phyloP scores from a whole-genome alignment of 2,888 invertebrate species.

The Amblyjoppa proteus region DNA sequence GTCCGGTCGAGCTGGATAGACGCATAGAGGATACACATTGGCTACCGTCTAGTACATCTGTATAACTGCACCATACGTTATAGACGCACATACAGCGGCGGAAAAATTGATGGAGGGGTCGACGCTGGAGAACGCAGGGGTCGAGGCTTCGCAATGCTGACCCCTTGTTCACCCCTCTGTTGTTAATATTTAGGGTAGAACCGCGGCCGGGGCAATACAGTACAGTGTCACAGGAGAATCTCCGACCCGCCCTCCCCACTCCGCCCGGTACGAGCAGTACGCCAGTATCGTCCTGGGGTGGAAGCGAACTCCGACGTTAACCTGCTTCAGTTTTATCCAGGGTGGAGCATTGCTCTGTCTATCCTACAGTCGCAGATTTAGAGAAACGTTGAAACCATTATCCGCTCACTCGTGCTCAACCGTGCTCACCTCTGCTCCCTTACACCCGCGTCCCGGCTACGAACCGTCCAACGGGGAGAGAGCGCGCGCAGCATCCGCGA shows the following conservation, averaged over 20 bases:
- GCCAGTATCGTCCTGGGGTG: constrained; percentile 41
- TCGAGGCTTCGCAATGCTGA: constrained; percentile 76
- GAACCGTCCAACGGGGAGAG: constrained; percentile 37
- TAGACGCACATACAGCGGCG: background rate
- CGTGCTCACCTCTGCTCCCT: constrained; percentile 20
- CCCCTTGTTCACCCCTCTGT: constrained; percentile 79
- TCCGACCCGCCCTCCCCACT: background rate
- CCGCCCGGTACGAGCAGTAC: background rate
- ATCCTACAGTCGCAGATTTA: constrained; percentile 16
- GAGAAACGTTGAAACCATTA: constrained; percentile 1
- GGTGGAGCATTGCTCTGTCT: constrained; percentile 48
- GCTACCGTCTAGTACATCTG: background rate
- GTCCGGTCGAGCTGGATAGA: background rate
- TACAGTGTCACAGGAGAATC: constrained; percentile 13
- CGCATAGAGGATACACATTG: background rate
- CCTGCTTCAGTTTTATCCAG: constrained; percentile 76
- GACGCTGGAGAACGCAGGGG: constrained; percentile 46
- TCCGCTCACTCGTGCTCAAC: background rate
- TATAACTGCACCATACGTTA: constrained; percentile 11
- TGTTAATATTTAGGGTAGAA: constrained; percentile 83
- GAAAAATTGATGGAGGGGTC: constrained; percentile 21
- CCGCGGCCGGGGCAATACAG: constrained; percentile 77
- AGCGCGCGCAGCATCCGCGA: constrained; percentile 54
- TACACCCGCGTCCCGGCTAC: constrained; percentile 18
- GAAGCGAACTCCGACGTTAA: constrained; percentile 68